Evolutionary conservation across 1,140 invertebrate genomes (phyloP).

Genomic region (Tetranychus cinnabarinus): DNA sequence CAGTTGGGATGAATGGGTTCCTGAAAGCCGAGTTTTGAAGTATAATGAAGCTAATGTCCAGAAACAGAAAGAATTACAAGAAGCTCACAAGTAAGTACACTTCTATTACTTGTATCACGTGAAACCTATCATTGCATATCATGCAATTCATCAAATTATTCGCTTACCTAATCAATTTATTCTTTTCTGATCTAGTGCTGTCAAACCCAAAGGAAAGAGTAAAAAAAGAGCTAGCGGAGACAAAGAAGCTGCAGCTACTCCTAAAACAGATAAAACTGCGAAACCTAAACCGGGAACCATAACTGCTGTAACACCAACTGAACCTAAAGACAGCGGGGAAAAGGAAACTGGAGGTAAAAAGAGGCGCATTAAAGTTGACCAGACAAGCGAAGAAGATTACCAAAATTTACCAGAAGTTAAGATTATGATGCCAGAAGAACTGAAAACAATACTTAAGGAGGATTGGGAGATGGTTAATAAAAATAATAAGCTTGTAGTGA

Average conservation of each 20-base stretch:
- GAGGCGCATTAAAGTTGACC: neutral
- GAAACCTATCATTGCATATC: too few relatives aligned
- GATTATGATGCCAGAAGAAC: constrained; percentile 75
- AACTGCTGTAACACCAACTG: neutral
- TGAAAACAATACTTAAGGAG: constrained; percentile 77
- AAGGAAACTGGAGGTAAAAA: neutral
- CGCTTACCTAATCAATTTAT: too few relatives aligned
- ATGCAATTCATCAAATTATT: too few relatives aligned
- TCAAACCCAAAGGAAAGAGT: too few relatives aligned
- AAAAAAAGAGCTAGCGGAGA: neutral
- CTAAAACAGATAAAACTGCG: neutral
- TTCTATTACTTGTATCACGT: too few relatives aligned
- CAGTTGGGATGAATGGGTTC: constrained; percentile 93
- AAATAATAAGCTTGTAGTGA: constrained; percentile 56
- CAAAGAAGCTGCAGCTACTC: neutral
- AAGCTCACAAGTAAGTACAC: constrained; percentile 27
- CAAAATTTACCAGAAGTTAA: constrained; percentile 29
- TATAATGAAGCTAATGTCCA: constrained; percentile 74
- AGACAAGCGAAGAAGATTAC: constrained; percentile 11
- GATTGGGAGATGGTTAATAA: constrained; percentile 78
- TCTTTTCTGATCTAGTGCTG: too few relatives aligned
- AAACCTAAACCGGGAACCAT: neutral
- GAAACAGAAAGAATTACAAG: constrained; percentile 68
- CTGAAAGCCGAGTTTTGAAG: constrained; percentile 71
- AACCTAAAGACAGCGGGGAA: neutral